These are phyloP conservation scores for Desmophyllum pertusum DNA, from an alignment of 92 coral and sea anemone genomes.

Conservation along the genomic window DNA sequence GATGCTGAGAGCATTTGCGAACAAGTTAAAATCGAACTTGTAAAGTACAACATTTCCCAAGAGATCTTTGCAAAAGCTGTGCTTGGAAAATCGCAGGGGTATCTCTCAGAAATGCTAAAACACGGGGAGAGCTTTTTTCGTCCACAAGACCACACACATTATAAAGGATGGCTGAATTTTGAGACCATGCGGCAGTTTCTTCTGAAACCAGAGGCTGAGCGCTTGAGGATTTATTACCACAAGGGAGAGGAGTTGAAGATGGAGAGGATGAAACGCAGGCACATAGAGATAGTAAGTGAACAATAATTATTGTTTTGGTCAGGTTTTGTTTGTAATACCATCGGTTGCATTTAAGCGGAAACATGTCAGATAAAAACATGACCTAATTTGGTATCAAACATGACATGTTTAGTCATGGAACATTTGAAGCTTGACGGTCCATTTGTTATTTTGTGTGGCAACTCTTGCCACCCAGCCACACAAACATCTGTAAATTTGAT, in stretches of 20 bases:
- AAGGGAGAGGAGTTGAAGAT: constrained; percentile 72
- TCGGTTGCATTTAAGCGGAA: too few relatives aligned
- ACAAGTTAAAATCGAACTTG: constrained; percentile 80
- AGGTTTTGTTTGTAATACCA: background rate
- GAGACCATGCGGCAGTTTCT: constrained; percentile 85
- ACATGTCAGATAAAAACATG: too few relatives aligned
- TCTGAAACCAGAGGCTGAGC: constrained; percentile 71
- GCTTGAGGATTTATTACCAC: constrained; percentile 66
- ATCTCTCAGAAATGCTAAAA: constrained; percentile 87
- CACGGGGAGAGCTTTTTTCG: constrained; percentile 85
- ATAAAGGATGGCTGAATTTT: constrained; percentile 85
- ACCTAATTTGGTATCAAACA: too few relatives aligned
- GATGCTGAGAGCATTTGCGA: constrained; percentile 66
- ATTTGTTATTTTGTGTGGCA: too few relatives aligned
- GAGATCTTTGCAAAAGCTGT: constrained; percentile 93
- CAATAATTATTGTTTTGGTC: background rate
- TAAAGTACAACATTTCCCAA: constrained; percentile 83
- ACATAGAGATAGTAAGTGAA: constrained; percentile 29
- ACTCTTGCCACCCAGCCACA: too few relatives aligned
- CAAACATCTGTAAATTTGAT: too few relatives aligned
- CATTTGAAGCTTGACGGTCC: too few relatives aligned
- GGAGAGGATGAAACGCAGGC: constrained; percentile 64
- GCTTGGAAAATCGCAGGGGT: constrained; percentile 89
- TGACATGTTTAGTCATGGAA: too few relatives aligned
- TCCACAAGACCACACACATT: constrained; percentile 72